Evolutionary conservation across 1,140 invertebrate genomes (phyloP), one percentile per base, ranked within the genome.

Genomic region (Tribolium castaneum): DNA sequence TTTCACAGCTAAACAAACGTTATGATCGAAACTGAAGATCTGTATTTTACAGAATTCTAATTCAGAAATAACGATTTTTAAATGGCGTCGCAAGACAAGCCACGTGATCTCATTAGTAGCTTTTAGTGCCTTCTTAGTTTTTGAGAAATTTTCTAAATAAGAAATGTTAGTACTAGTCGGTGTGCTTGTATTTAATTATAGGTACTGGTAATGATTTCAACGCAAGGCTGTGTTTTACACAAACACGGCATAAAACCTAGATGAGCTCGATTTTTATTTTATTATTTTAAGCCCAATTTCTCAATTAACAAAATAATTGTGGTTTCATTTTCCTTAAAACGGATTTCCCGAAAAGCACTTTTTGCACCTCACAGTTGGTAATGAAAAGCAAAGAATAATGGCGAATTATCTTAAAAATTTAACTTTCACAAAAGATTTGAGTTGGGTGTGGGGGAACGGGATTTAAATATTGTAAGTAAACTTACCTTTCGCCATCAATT

Each of bases 341-440:
- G 25, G 1, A 30, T 30, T 30, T 30, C 4, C 5, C 0, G 25
- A 59, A 59, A 25, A 59, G 7, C 30, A 66, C 35, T n/a, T 66
- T 66, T 66, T 35, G 12, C 13, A 12, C 35, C 35, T 34, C 10
- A 22, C 19, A n/a, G 59, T 66, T 66, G 59, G 59, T 14, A 66
- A 13, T 66, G 12, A 66, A 66, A 66, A 35, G 13, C n/a, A 9
- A 12, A 30, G 4, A 66, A 66, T 13, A 35, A 66, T 66, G 59
- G 59, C 59, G 59, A 35, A 39, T 59, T 13, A 66, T 66, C 59
- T 66, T 39, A 66, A 66, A 66, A 66, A 66, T 66, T 66, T 35
- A 35, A 66, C 59, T 66, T 66, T 66, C 25, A 66, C 30, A 16
- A 66, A 66, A 66, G 1, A 12, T 66, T 12, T 0, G 5, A 34